Conservation (phyloP, 2,888 invertebrate genomes). For the Doris montereyensis region DNA sequence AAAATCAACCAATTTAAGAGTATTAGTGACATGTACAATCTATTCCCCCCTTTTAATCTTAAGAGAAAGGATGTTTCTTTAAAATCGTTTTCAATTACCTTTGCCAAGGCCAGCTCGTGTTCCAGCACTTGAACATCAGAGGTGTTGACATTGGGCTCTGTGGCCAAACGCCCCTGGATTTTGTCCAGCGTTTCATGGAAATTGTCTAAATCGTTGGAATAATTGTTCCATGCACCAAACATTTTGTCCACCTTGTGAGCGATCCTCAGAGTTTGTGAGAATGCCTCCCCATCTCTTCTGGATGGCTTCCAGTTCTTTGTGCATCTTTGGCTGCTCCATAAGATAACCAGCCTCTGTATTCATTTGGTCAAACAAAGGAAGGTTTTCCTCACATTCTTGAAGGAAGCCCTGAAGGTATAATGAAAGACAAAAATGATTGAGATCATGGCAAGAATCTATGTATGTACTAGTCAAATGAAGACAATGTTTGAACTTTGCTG, state of each 20-base stretch:
- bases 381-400: constrained; percentile 82
- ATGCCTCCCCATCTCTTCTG: constrained; percentile 66
- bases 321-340: constrained; percentile 66
- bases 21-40: neutral
- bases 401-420: constrained; percentile 78
- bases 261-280: constrained; percentile 58
- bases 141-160: constrained; percentile 61
- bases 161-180: constrained; percentile 57
- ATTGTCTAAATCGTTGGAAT: constrained; percentile 58
- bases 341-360: constrained; percentile 66
- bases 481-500: too few species aligned
- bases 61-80: too few species aligned
- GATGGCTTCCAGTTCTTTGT: constrained; percentile 59
- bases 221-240: constrained; percentile 64
- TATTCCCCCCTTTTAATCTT: too few species aligned
- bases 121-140: constrained; percentile 65
- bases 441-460: too few species aligned
- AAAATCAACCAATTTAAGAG: neutral
- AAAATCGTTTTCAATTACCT: constrained; percentile 54
- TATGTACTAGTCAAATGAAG: too few species aligned
- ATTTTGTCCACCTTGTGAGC: constrained; percentile 62
- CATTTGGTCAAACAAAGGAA: constrained; percentile 67
- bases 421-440: too few species aligned
- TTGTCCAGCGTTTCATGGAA: constrained; percentile 62
- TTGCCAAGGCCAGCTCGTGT: constrained; percentile 65